Percentiles rank a stretch among this genome's conserved stretches.
Conservation (phyloP, 2,797 vertebrate genomes). For the Chelmon rostratus region DNA sequence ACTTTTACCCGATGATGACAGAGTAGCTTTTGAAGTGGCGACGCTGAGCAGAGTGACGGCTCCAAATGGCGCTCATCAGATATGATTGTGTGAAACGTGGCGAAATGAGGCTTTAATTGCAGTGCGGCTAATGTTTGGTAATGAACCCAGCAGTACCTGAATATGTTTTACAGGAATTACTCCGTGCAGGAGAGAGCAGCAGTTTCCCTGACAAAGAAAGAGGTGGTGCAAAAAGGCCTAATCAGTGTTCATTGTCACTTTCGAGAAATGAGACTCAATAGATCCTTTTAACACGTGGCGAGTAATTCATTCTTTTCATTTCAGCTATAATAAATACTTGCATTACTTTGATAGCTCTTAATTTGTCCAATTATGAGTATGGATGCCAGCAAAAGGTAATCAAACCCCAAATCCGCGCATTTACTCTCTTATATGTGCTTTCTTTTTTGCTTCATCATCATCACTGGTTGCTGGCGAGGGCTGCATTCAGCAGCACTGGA, state of each 20-base stretch:
- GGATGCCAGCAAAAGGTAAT: neutral
- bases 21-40: slow-evolving; percentile 38
- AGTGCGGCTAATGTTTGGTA: slow-evolving; percentile 33
- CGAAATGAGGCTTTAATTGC: slow-evolving; percentile 57
- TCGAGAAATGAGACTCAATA: neutral
- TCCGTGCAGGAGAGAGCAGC: neutral
- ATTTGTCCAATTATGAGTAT: neutral
- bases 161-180: slow-evolving; percentile 9
- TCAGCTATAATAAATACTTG: slow-evolving; percentile 13
- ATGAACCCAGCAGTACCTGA: slow-evolving; percentile 42
- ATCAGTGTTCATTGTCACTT: slow-evolving; percentile 34
- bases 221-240: neutral
- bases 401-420: neutral
- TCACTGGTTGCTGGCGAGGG: neutral
- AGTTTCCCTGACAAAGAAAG: slow-evolving; percentile 10
- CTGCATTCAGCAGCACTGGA: neutral
- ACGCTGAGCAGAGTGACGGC: slow-evolving; percentile 20
- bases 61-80: slow-evolving; percentile 52
- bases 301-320: neutral
- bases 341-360: neutral
- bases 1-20: slow-evolving; percentile 47
- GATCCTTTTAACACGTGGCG: slow-evolving; percentile 8
- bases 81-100: slow-evolving; percentile 34
- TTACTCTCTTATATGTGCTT: neutral
- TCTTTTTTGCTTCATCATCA: neutral